phyloP scores from a whole-genome alignment of 1,140 invertebrate genomes.

The Brachionus plicatilis region DNA sequence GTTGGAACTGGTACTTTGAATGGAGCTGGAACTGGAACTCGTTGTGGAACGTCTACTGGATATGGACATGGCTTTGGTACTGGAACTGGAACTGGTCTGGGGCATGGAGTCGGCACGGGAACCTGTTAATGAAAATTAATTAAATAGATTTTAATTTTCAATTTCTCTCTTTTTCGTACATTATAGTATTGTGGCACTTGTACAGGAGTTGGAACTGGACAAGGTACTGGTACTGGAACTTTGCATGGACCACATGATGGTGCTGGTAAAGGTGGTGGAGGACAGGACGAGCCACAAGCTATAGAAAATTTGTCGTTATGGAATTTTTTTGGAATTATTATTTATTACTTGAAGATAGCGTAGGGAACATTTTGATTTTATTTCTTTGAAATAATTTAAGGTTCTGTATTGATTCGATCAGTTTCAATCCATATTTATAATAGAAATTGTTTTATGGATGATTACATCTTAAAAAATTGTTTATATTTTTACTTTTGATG shows the following conservation, averaged over 20 bases:
- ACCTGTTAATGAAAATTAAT: background rate
- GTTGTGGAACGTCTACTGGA: background rate
- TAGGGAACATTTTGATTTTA: background rate
- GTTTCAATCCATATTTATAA: background rate
- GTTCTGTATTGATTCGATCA: background rate
- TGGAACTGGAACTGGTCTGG: background rate
- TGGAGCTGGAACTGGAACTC: background rate
- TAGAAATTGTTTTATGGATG: background rate
- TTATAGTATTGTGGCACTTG: background rate
- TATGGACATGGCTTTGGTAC: background rate
- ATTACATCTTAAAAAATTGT: background rate
- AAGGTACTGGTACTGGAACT: background rate
- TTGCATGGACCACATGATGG: background rate
- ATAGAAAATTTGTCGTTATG: background rate
- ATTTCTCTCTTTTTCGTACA: background rate
- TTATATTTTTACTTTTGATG: background rate
- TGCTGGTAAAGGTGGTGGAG: background rate
- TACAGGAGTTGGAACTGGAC: background rate
- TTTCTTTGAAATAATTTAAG: background rate
- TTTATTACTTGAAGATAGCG: background rate
- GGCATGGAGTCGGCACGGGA: background rate
- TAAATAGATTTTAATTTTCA: background rate
- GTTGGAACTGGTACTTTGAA: constrained; percentile 17
- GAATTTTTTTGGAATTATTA: background rate
- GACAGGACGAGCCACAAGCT: background rate